These are phyloP conservation scores for Horisme vitalbata DNA, from an alignment of 2,888 invertebrate genomes.

Conservation along the genomic window DNA sequence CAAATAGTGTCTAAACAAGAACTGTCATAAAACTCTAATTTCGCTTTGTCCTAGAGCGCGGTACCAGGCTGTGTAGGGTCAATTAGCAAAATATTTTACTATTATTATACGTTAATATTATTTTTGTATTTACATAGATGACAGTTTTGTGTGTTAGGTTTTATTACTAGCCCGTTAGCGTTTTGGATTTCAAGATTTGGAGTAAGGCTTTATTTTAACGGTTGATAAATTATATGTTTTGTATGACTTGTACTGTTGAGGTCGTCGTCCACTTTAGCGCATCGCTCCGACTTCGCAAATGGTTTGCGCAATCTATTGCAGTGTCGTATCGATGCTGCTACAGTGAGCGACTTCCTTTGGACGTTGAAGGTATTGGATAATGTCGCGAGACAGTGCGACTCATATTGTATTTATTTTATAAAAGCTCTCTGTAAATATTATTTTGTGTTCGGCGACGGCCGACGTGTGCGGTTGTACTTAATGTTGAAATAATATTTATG, in stretches of 20 bases:
- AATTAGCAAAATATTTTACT: slow-evolving; percentile 53
- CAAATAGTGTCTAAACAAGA: too few species aligned
- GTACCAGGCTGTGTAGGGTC: slow-evolving; percentile 27
- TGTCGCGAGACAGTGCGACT: slow-evolving; percentile 41
- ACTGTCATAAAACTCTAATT: too few species aligned
- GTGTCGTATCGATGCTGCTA: too few species aligned
- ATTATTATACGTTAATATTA: slow-evolving; percentile 52
- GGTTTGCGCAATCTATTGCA: too few species aligned
- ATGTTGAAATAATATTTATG: slow-evolving; percentile 79
- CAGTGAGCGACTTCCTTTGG: too few species aligned
- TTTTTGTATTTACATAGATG: slow-evolving; percentile 51
- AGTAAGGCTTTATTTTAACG: slow-evolving; percentile 52
- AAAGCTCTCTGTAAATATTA: slow-evolving; percentile 76
- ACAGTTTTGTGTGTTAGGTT: slow-evolving; percentile 47
- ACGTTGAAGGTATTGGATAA: slow-evolving; percentile 10
- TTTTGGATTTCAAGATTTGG: slow-evolving; percentile 35
- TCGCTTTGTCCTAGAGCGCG: too few species aligned
- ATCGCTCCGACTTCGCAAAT: too few species aligned
- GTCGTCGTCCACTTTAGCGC: too few species aligned
- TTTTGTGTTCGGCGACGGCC: slow-evolving; percentile 58
- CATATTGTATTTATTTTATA: slow-evolving; percentile 40
- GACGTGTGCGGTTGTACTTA: slow-evolving; percentile 52
- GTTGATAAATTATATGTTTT: slow-evolving; percentile 46
- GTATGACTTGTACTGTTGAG: slow-evolving; percentile 47
- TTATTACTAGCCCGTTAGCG: slow-evolving; percentile 42